phyloP scores from a whole-genome alignment of 2,888 invertebrate genomes.

The Halictus ligatus region DNA sequence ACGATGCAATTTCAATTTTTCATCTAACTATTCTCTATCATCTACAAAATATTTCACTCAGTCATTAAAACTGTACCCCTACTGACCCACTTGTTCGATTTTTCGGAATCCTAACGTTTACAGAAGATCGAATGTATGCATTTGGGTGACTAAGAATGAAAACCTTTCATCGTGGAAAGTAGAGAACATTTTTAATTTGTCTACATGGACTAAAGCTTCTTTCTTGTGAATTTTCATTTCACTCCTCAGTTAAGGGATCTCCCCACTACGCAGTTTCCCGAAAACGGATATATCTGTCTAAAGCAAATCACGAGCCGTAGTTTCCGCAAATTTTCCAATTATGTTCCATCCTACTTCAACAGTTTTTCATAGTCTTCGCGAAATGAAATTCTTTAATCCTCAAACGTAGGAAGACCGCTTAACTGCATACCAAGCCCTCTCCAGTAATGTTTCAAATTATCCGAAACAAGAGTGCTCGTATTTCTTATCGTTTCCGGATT shows the following conservation, averaged over 20 bases:
- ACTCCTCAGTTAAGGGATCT: background rate
- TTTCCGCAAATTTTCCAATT: background rate
- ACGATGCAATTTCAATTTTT: constrained; percentile 72
- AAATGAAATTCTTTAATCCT: background rate
- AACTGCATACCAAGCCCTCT: background rate
- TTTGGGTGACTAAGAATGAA: constrained; percentile 25
- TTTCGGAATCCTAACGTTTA: constrained; percentile 9
- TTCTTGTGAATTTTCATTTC: background rate
- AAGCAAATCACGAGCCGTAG: background rate
- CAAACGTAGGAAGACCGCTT: background rate
- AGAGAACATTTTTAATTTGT: constrained; percentile 18
- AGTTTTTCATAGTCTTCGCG: background rate
- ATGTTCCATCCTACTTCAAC: background rate
- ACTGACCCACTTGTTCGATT: constrained; percentile 32
- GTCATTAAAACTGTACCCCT: constrained; percentile 66
- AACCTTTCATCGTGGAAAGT: constrained; percentile 22
- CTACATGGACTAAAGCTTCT: constrained; percentile 21
- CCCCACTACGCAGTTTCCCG: background rate
- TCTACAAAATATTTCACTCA: constrained; percentile 79
- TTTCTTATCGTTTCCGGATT: background rate
- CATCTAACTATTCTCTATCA: constrained; percentile 75
- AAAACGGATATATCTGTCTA: background rate
- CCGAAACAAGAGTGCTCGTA: background rate
- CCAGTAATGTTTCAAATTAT: constrained; percentile 10
- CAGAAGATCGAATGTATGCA: constrained; percentile 46